Evolutionary conservation across 2,888 invertebrate species (phyloP).

Genomic region (Philonicus albiceps): DNA sequence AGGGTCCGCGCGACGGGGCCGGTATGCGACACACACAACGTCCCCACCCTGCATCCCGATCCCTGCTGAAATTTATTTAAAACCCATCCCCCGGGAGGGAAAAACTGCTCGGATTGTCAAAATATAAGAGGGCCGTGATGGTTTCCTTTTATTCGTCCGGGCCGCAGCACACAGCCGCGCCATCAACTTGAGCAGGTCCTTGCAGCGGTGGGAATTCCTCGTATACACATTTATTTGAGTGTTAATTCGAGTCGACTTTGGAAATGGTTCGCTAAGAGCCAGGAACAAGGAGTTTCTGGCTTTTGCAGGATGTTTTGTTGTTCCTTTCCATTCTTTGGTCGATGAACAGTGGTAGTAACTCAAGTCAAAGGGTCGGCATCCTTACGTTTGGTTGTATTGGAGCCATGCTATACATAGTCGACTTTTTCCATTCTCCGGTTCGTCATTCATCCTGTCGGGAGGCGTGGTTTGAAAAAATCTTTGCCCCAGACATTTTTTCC

Average conservation of each 20-base stretch:
- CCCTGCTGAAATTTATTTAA: conserved; percentile 44
- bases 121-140: conserved; percentile 39
- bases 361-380: conserved; percentile 28
- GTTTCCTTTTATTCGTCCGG: conserved; percentile 41
- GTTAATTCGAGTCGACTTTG: conserved; percentile 46
- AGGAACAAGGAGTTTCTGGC: conserved; percentile 33
- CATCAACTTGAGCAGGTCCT: conserved; percentile 37
- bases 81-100: conserved; percentile 44
- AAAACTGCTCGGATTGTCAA: conserved; percentile 20
- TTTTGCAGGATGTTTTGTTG: conserved; percentile 38
- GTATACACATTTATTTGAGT: conserved; percentile 44
- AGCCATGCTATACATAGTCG: conserved; percentile 2
- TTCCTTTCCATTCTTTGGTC: conserved; percentile 25
- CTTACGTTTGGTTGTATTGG: conserved; percentile 8
- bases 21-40: background rate
- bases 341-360: conserved; percentile 38
- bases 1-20: background rate
- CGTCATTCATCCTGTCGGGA: conserved; percentile 43
- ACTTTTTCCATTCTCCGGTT: conserved; percentile 44
- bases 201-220: background rate
- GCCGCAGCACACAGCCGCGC: conserved; percentile 4
- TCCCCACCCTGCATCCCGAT: conserved; percentile 24
- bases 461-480: conserved; percentile 47
- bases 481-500: conserved; percentile 33
- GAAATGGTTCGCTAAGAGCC: conserved; percentile 22